Percentiles rank a stretch among this genome's conserved stretches.
Conservation (phyloP, 92 coral and sea anemone species). For the Montipora capitata region DNA sequence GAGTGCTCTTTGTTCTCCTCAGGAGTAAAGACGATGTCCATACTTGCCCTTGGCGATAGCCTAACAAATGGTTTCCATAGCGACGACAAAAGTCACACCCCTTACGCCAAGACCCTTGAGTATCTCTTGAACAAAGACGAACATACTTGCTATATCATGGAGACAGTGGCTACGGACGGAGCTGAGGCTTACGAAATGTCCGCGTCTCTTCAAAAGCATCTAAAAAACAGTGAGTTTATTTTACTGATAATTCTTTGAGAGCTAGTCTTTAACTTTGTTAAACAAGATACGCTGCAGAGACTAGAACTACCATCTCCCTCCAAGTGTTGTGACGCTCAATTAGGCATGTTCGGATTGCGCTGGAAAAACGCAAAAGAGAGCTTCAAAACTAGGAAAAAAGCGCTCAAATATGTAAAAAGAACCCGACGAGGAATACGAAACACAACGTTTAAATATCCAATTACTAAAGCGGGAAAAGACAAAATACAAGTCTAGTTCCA, state of each 20-base stretch:
- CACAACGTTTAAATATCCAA: too few relatives aligned
- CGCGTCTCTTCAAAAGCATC: slow-evolving; percentile 66
- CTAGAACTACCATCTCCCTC: too few relatives aligned
- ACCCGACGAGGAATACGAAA: too few relatives aligned
- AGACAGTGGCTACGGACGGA: slow-evolving; percentile 87
- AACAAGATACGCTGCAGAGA: too few relatives aligned
- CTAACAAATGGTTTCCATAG: slow-evolving; percentile 90
- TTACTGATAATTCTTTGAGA: neutral
- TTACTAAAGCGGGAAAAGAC: too few relatives aligned
- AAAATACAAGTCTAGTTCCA: too few relatives aligned
- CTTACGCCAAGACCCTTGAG: slow-evolving; percentile 88
- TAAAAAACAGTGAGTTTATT: slow-evolving; percentile 65
- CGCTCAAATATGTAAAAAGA: too few relatives aligned
- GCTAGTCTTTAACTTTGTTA: too few relatives aligned
- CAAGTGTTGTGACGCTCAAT: too few relatives aligned
- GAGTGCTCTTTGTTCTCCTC: neutral
- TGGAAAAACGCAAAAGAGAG: too few relatives aligned
- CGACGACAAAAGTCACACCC: slow-evolving; percentile 81
- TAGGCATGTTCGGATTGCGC: too few relatives aligned
- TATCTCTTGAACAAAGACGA: slow-evolving; percentile 87
- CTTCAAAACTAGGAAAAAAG: too few relatives aligned
- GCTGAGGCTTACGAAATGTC: slow-evolving; percentile 88
- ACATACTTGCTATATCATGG: slow-evolving; percentile 86
- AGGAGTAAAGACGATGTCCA: slow-evolving; percentile 88
- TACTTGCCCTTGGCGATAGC: slow-evolving; percentile 94